Conservation (phyloP, 2,888 invertebrate species). For the Phalera bucephala region DNA sequence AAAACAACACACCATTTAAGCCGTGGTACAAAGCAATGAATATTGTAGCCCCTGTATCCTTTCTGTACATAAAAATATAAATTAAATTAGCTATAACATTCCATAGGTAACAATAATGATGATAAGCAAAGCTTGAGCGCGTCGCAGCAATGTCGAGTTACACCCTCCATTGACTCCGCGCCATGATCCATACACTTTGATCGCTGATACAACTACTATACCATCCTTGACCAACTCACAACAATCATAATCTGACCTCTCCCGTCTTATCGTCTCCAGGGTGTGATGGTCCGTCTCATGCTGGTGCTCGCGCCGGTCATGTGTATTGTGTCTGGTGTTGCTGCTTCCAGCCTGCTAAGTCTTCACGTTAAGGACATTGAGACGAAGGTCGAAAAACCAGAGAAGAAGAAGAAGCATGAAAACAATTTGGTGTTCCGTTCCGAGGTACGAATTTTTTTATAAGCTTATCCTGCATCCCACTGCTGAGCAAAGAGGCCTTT, state of each 20-base stretch:
- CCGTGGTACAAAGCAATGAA: too few relatives aligned
- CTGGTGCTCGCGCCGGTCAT: conserved; percentile 98
- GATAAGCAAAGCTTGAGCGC: conserved; percentile 64
- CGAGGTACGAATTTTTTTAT: conserved; percentile 84
- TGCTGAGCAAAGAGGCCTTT: too few relatives aligned
- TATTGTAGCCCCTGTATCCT: too few relatives aligned
- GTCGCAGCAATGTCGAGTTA: conserved; percentile 70
- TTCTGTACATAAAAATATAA: too few relatives aligned
- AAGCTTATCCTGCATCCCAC: too few relatives aligned
- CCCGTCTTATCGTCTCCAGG: conserved; percentile 78
- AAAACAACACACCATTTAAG: too few relatives aligned
- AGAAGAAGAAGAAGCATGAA: conserved; percentile 86
- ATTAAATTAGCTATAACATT: too few relatives aligned
- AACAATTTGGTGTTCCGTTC: conserved; percentile 90
- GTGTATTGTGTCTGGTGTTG: conserved; percentile 98
- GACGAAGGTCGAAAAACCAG: conserved; percentile 86
- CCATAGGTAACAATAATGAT: too few relatives aligned
- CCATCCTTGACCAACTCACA: background rate
- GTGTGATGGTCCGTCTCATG: conserved; percentile 99
- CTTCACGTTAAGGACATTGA: conserved; percentile 94
- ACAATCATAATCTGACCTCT: conserved; percentile 22
- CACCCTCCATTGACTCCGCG: conserved; percentile 62
- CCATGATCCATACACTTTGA: conserved; percentile 85
- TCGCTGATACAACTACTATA: conserved; percentile 71
- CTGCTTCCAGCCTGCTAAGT: conserved; percentile 92